Conservation (phyloP, 37 sponge, comb jelly and placozoan species). For the Halisarca cf. caerulea region DNA sequence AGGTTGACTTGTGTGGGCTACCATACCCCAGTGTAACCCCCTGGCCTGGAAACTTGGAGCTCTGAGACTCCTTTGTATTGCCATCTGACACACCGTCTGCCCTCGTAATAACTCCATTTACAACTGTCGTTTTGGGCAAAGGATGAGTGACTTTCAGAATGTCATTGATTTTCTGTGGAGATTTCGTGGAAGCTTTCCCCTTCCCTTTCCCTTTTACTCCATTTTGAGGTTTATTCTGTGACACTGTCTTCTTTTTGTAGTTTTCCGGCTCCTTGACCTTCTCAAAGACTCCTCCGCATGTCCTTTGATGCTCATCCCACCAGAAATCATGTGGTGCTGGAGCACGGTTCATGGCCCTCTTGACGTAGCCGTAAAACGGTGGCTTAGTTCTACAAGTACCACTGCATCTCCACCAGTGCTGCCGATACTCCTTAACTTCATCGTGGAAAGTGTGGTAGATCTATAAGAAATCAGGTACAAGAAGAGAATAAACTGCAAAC, state of each 20-base stretch:
- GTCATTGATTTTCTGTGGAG: too few species aligned
- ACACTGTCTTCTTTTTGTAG: conserved; percentile 45
- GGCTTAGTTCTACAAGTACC: conserved; percentile 87
- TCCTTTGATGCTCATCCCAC: conserved; percentile 82
- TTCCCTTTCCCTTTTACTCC: too few species aligned
- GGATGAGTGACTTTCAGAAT: not conserved
- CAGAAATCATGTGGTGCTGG: conserved; percentile 85
- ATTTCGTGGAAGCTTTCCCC: too few species aligned
- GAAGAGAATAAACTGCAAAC: too few species aligned
- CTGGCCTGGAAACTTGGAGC: not conserved
- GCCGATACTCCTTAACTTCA: conserved; percentile 81
- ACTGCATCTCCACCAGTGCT: conserved; percentile 98
- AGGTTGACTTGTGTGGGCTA: not conserved
- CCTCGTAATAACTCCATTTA: not conserved
- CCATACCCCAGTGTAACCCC: not conserved
- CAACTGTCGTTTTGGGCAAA: not conserved
- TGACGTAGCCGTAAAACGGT: conserved; percentile 88
- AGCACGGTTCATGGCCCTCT: conserved; percentile 93
- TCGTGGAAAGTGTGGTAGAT: conserved; percentile 94
- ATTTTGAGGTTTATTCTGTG: not conserved
- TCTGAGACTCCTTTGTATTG: not conserved
- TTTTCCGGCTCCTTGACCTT: conserved; percentile 86
- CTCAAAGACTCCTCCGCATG: conserved; percentile 80
- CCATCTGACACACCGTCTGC: not conserved
- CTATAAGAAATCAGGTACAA: conserved; percentile 42